Base-by-base conservation (phyloP, 2,888 invertebrate genomes). In the Acanthosoma haemorrhoidale region DNA sequence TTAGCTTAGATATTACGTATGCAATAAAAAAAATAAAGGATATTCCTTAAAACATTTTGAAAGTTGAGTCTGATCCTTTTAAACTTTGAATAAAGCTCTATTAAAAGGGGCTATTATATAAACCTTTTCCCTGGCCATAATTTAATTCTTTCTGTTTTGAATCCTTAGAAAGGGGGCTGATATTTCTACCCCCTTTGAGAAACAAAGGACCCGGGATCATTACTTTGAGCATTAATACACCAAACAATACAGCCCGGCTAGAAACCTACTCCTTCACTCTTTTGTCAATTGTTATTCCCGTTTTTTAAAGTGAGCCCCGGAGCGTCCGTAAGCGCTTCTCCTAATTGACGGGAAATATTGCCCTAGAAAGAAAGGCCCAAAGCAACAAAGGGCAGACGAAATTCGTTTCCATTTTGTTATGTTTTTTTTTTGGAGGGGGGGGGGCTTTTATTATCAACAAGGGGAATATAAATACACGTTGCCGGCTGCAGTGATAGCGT, bases 111-210 rank as follows among this genome's bases (percentile, higher is more conserved):
- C n/a, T n/a, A n/a, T n/a, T n/a, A n/a, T n/a, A n/a, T n/a, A n/a
- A n/a, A n/a, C n/a, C n/a, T n/a, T n/a, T n/a, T n/a, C n/a, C n/a
- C n/a, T n/a, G n/a, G 43, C 21, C 43, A 13, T 21, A 13, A 43
- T 43, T n/a, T n/a, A n/a, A n/a, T 43, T 43, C 43, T 43, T 43
- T 43, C 43, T 43, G 21, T 43, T 43, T 43, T 43, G 25, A 43
- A 43, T 43, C 43, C 13, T 43, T 43, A 43, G 21, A 43, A 43
- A 43, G 18, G 43, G 21, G 21, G 21, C 43, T 21, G 43, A 43
- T 43, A 43, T 43, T 43, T 43, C 25, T 43, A 13, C 43, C 43
- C 15, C 43, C 43, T 18, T 43, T 21, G 9, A 43, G 43, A 43
- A 43, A 43, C 43, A 43, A 43, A 43, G 43, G 43, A n/a, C n/a